Percentiles rank a stretch among this genome's conserved stretches.
phyloP scores from a whole-genome alignment of 2,797 vertebrate genomes.

The Centropyge bicolor region DNA sequence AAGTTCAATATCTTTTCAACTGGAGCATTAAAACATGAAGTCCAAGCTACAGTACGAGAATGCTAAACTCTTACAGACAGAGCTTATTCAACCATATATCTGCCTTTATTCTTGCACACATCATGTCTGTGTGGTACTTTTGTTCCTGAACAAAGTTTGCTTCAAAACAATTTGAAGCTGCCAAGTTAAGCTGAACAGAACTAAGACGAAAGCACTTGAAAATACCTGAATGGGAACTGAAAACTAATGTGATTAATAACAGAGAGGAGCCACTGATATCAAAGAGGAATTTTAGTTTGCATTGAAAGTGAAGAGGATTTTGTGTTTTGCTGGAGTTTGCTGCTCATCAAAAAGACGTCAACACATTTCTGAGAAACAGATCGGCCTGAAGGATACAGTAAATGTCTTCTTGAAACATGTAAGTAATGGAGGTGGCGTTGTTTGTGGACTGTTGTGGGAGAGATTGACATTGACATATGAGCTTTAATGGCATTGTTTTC shows the following conservation, averaged over 20 bases:
- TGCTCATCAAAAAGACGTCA: neutral
- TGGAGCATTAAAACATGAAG: conserved; percentile 11
- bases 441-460: neutral
- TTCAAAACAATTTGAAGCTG: neutral
- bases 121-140: neutral
- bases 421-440: neutral
- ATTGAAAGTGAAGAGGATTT: neutral
- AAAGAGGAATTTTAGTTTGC: neutral
- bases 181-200: neutral
- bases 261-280: neutral
- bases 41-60: neutral
- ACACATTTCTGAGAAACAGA: neutral
- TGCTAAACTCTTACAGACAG: neutral
- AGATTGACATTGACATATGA: neutral
- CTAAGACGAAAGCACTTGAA: neutral
- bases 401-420: neutral
- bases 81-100: neutral
- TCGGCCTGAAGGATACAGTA: neutral
- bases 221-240: neutral
- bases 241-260: neutral
- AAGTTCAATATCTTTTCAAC: neutral
- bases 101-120: conserved; percentile 2
- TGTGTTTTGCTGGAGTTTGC: neutral
- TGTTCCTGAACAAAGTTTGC: conserved; percentile 15
- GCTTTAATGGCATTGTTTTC: neutral